Conservation (phyloP, 2,797 vertebrate species). For the Alcedo atthis region DNA sequence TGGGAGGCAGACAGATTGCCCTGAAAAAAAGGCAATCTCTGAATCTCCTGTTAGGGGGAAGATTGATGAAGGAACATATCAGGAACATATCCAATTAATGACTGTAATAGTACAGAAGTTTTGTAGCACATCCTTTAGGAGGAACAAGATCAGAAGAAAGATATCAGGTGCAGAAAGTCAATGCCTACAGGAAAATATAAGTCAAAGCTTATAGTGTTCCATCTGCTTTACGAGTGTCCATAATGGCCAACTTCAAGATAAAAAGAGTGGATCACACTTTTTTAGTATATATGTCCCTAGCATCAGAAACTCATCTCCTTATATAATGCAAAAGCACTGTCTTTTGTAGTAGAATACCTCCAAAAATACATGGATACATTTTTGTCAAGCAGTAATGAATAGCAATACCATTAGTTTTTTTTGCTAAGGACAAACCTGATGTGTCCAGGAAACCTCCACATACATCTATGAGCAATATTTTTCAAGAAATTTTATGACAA, state of each 20-base stretch:
- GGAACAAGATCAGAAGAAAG: neutral
- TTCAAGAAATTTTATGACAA: neutral
- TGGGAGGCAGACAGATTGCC: neutral
- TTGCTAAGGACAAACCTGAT: neutral
- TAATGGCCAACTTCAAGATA: neutral
- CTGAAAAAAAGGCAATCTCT: neutral
- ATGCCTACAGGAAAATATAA: neutral
- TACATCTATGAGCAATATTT: neutral
- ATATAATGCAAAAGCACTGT: neutral
- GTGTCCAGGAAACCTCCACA: neutral
- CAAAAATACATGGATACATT: neutral
- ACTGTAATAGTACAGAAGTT: neutral
- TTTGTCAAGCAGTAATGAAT: neutral
- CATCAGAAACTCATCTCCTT: neutral
- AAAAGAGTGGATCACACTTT: neutral
- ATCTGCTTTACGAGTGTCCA: neutral
- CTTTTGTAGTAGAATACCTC: neutral
- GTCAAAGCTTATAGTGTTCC: neutral
- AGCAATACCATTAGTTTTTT: neutral
- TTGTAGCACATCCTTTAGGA: neutral
- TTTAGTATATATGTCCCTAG: neutral
- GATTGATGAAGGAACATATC: neutral
- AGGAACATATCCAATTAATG: neutral
- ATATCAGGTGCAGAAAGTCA: neutral
- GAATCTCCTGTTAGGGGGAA: neutral